Evolutionary conservation across 2,888 invertebrate species (phyloP), one percentile per base, ranked within the genome.

Genomic region (Seira ritae): DNA sequence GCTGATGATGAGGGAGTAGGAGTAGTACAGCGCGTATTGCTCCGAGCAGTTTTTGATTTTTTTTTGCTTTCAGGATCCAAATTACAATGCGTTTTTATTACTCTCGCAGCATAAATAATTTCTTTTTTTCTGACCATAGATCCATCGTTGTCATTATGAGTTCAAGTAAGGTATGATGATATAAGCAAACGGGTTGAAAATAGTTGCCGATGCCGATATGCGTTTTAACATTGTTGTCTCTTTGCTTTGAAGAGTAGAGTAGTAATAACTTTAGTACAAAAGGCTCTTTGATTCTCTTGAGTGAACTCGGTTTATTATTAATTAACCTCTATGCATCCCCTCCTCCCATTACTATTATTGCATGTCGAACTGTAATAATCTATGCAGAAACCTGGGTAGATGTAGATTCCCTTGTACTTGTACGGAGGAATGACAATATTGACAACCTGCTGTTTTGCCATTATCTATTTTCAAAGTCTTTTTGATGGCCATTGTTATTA

Each of bases 381-480:
- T 46, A 60, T 55, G n/a, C 19, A 31, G 10, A 19, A 31, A 68
- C 1, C 15, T 23, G 50, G 69, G 1, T 1, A 31, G 20, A 20
- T n/a, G 17, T 31, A 31, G 31, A 31, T 31, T 31, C 31, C 31
- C 8, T 31, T 31, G 23, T 72, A 76, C 8, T 31, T 31, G 23
- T 72, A 76, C 67, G n/a, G 24, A 76, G 81, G 81, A 81, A 81
- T 81, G 81, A 84, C 80, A 87, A 84, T 31, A 31, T 31, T 85
- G 87, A 87, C 86, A 88, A 87, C 88, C 88, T 87, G 87, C 88
- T 88, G 88, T 84, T 87, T 85, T 80, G 72, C 76, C 60, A 81
- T 81, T 71, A 72, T 66, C 15, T 19, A 66, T 23, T 66, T 66
- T 23, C 1, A 23, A 20, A 19, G 15, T 3, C 66, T 66, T 6